phyloP scores from a whole-genome alignment of 1,140 invertebrate genomes.

The Drosophila willistoni region DNA sequence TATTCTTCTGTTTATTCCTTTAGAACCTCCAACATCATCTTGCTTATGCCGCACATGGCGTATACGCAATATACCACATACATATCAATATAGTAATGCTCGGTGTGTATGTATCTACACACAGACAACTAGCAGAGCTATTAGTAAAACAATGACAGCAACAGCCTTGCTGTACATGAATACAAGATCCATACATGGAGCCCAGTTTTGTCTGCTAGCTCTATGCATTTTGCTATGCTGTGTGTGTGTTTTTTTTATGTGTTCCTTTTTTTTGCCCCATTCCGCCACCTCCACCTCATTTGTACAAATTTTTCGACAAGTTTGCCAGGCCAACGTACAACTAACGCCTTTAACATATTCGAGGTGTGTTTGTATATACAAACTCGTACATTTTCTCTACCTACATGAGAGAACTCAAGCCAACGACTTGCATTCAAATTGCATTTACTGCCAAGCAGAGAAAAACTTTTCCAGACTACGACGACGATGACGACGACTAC shows the following conservation, averaged over 20 bases:
- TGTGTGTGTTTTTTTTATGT: slow-evolving; percentile 12
- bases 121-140: slow-evolving; percentile 54
- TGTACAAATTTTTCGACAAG: slow-evolving; percentile 63
- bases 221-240: slow-evolving; percentile 2
- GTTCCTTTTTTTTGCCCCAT: slow-evolving; percentile 4
- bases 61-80: slow-evolving; percentile 56
- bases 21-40: neutral
- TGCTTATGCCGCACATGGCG: slow-evolving; percentile 34
- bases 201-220: slow-evolving; percentile 39
- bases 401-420: slow-evolving; percentile 10
- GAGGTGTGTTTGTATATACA: slow-evolving; percentile 44
- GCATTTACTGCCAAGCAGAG: slow-evolving; percentile 41
- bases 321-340: slow-evolving; percentile 34
- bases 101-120: neutral
- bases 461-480: slow-evolving; percentile 42
- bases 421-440: slow-evolving; percentile 53
- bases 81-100: neutral
- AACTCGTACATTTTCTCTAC: slow-evolving; percentile 13
- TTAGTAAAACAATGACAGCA: slow-evolving; percentile 67
- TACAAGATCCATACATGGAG: slow-evolving; percentile 39
- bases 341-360: slow-evolving; percentile 45
- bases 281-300: slow-evolving; percentile 3
- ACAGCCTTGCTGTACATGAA: slow-evolving; percentile 59
- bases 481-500: slow-evolving; percentile 13
- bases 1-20: neutral